Conservation (phyloP, 2,888 invertebrate genomes). For the Pseudococcus viburni region DNA sequence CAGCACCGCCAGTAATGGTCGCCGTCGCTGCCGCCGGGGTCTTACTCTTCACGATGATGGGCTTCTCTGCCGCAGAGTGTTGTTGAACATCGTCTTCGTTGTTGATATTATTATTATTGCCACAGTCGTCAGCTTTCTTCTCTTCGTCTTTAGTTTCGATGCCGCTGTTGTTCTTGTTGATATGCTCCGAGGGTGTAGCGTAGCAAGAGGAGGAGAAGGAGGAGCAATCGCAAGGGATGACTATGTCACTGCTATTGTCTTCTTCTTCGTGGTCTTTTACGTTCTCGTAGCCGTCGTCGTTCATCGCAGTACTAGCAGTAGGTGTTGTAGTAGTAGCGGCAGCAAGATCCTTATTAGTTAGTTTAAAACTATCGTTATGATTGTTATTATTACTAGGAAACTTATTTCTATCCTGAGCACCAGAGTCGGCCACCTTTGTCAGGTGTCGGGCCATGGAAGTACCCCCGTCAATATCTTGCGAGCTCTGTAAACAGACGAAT, state of each 20-base stretch:
- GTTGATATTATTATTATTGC: not conserved
- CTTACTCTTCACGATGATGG: slow-evolving; percentile 65
- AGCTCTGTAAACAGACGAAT: slow-evolving; percentile 68
- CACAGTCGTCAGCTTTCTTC: not conserved
- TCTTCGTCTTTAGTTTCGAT: not conserved
- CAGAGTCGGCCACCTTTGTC: slow-evolving; percentile 67
- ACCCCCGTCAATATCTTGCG: slow-evolving; percentile 69
- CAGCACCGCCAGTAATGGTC: not conserved
- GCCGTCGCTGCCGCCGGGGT: slow-evolving; percentile 67
- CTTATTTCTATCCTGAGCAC: slow-evolving; percentile 68
- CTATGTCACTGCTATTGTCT: not conserved
- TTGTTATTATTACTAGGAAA: slow-evolving; percentile 68
- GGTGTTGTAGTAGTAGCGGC: slow-evolving; percentile 53
- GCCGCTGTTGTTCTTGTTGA: not conserved
- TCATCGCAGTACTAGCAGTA: not conserved
- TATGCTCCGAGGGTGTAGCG: not conserved
- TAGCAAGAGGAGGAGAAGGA: not conserved
- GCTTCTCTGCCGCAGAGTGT: not conserved
- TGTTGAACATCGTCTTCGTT: not conserved
- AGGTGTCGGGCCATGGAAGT: slow-evolving; percentile 68
- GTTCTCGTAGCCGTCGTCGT: not conserved
- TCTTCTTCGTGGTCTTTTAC: not conserved
- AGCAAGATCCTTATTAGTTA: slow-evolving; percentile 68
- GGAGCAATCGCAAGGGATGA: not conserved
- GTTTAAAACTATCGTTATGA: slow-evolving; percentile 68